Evolutionary conservation across 2,797 vertebrate species (phyloP).

Genomic region (Mus caroli): DNA sequence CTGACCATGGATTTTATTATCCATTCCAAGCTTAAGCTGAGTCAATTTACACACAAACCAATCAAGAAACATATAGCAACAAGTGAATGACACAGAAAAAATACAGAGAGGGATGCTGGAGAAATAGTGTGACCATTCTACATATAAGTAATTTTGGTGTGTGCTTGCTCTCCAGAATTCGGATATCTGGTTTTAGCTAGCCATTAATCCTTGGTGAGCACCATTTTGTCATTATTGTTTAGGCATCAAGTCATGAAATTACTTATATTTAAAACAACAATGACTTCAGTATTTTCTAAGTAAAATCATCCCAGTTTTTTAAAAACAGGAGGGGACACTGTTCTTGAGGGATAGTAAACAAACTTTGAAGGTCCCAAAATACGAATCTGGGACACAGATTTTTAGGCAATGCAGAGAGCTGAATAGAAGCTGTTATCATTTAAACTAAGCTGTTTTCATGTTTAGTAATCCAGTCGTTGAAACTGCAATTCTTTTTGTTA

Average conservation of each 20-base stretch:
- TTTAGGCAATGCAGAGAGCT: neutral
- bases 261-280: neutral
- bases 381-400: neutral
- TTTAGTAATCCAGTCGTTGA: neutral
- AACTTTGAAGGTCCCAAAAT: neutral
- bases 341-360: neutral
- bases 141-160: neutral
- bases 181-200: neutral
- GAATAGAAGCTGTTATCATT: too few relatives aligned
- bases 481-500: neutral
- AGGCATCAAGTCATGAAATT: neutral
- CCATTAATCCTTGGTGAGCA: neutral
- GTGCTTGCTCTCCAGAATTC: neutral
- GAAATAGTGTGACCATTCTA: neutral
- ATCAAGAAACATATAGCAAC: slow-evolving; percentile 15
- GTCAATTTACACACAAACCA: neutral
- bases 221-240: neutral
- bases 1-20: slow-evolving; percentile 1
- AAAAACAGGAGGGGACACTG: neutral
- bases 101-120: neutral
- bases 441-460: neutral
- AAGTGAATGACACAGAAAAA: neutral
- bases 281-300: neutral
- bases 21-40: slow-evolving; percentile 12
- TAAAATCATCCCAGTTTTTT: neutral